Base-by-base conservation (phyloP, 2,797 vertebrate genomes). In the Cuculus canorus region DNA sequence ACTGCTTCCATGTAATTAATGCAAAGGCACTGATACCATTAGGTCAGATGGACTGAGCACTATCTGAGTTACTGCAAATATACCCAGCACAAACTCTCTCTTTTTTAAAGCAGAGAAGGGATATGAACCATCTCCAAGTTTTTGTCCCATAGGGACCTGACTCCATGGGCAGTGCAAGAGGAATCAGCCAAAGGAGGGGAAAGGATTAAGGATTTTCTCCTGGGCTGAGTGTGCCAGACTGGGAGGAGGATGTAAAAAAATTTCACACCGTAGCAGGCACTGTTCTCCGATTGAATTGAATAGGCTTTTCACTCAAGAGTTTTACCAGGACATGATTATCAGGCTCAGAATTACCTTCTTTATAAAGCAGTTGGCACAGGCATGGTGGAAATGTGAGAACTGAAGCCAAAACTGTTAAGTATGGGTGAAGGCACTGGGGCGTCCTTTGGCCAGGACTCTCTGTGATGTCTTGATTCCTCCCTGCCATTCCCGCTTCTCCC, bases 1-100 rank as follows among this genome's bases (percentile, higher is more conserved):
- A 70, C 53, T 4, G 43, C 53, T 90, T 88, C 70, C 33, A 24
- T 13, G 66, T 82, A 95, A 94, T 95, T 96, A 93, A 94, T 76
- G 80, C 78, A 88, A 76, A 86, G 68, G 17, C 52, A 47, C 37
- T 2, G 70, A 84, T 71, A 53, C 70, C 41, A 5, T 52, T 71
- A 72, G 87, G 79, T 82, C 76, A 94, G 77, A 45, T 75, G 85
- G 82, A 79, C 76, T 0, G 0, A 88, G 70, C 16, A 5, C 54
- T 84, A 30, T 68, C 84, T 76, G 65, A 72, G 39, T 24, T 63
- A 23, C 68, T 76, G 82, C 56, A 47, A 65, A 72, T n/a, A 7
- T 80, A 17, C 48, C 22, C 25, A 19, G 45, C 50, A 57, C 69
- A 75, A 57, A 17, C 17, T 27, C 19, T 50, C 54, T 59, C 27